Percentiles rank a stretch among this genome's conserved stretches.
These are phyloP conservation scores for Manduca sexta DNA, from an alignment of 1,140 invertebrate species.

Conservation along the genomic window DNA sequence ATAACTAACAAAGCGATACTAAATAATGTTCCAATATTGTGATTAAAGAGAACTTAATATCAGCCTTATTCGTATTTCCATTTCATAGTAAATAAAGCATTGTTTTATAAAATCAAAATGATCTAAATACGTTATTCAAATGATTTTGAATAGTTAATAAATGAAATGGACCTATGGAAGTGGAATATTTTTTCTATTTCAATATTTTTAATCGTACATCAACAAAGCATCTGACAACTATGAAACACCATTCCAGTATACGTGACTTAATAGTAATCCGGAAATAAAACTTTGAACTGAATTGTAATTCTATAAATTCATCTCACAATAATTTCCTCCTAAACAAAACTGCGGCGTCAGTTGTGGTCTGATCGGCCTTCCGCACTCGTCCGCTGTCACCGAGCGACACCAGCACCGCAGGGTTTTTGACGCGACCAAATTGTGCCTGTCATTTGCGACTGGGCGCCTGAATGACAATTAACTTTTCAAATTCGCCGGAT, in stretches of 20 bases:
- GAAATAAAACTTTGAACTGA: no score
- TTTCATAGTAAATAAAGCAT: no score
- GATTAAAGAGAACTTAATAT: no score
- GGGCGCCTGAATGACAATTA: constrained; percentile 25
- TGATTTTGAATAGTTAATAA: neutral
- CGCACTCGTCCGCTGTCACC: constrained; percentile 16
- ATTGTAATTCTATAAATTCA: neutral
- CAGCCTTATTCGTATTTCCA: no score
- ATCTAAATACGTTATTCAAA: no score
- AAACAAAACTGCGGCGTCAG: constrained; percentile 11
- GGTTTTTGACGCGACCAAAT: constrained; percentile 36
- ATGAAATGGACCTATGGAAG: neutral
- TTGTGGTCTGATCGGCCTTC: neutral
- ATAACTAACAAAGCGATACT: no score
- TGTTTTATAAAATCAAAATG: no score
- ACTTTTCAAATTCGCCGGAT: constrained; percentile 7
- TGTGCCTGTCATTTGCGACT: constrained; percentile 28
- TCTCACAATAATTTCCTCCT: neutral
- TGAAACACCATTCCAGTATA: neutral
- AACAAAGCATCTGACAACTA: neutral
- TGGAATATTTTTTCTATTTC: no score
- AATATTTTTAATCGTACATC: neutral
- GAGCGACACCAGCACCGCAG: constrained; percentile 7
- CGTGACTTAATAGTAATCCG: no score
- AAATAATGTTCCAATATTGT: no score